Evolutionary conservation across 2,888 invertebrate genomes (phyloP).

Genomic region (Labia minor): DNA sequence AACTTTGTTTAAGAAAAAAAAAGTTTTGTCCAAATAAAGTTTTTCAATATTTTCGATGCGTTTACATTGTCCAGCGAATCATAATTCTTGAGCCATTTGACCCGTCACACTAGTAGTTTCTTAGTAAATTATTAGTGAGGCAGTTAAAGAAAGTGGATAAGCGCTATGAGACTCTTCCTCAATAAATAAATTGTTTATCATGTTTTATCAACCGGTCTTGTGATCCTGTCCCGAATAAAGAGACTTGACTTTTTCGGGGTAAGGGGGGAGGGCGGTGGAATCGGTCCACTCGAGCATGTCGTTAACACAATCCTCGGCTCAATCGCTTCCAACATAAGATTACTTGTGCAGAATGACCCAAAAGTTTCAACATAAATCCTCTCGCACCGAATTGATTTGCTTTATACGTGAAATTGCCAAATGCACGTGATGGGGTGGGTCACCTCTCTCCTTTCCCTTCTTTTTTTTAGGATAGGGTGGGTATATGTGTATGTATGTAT

Average conservation of each 20-base stretch:
- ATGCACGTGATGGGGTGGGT: not conserved
- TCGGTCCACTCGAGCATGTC: constrained; percentile 2
- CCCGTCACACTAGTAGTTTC: not conserved
- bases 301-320: constrained; percentile 4
- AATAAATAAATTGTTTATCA: not conserved
- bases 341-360: constrained; percentile 8
- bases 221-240: not conserved
- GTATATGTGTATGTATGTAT: no score
- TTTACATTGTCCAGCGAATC: not conserved
- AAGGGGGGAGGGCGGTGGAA: no score
- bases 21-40: not conserved
- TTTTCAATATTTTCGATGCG: not conserved
- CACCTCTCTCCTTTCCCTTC: no score
- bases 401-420: not conserved
- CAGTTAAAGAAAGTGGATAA: constrained; percentile 13
- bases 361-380: not conserved
- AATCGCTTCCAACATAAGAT: not conserved
- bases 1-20: no score
- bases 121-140: not conserved
- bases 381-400: constrained; percentile 1
- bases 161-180: not conserved
- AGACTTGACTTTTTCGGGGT: not conserved
- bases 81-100: constrained; percentile 7
- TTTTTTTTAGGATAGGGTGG: not conserved
- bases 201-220: not conserved